Base-by-base conservation (phyloP, 2,797 vertebrate species). In the Anguilla megastoma region DNA sequence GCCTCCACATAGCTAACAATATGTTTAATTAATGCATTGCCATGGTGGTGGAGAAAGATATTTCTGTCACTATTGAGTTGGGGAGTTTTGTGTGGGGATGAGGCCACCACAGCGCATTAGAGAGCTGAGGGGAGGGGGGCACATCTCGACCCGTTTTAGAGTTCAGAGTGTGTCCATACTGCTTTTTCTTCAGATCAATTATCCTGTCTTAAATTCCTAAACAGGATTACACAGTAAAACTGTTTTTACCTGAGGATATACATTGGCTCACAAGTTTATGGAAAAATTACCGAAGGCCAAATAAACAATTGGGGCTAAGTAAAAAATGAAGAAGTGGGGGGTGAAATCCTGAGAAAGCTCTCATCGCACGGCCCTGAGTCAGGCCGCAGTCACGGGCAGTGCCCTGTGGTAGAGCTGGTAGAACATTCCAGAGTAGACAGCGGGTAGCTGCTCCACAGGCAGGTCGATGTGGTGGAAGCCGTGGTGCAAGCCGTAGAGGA, bases 391-490 rank as follows among this genome's bases (percentile, higher is more conserved):
- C 30, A 93, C 88, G 0, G 97, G 97, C 90, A 98, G 94, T 82
- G 94, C 94, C 89, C 96, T 95, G 95, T 98, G 97, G 91, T 98
- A 99, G 0, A 99, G 95, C 93, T 98, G 97, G 93, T 98, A 98
- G 88, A 97, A 95, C 87, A 94, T 92, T 87, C 98, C 97, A 0
- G 97, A 96, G 91, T 97, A 96, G 24, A 97, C 95, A 0, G 98
- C 96, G 0, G 97, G 97, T 0, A 98, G 91, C 91, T 97, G 95
- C 91, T 96, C 97, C 96, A 97, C 90, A 87, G 89, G 79, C 86
- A 99, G 94, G 92, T 99, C 98, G 0, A 99, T 95, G 56, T 93
- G 90, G 52, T 96, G 91, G 91, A 99, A 99, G 30, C 98, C 98
- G 21, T 91, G 95, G 88, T 91, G 92, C 89, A 96, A 95, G 0